Conservation (phyloP, 2,888 invertebrate genomes). For the Synergus laeviventris region DNA sequence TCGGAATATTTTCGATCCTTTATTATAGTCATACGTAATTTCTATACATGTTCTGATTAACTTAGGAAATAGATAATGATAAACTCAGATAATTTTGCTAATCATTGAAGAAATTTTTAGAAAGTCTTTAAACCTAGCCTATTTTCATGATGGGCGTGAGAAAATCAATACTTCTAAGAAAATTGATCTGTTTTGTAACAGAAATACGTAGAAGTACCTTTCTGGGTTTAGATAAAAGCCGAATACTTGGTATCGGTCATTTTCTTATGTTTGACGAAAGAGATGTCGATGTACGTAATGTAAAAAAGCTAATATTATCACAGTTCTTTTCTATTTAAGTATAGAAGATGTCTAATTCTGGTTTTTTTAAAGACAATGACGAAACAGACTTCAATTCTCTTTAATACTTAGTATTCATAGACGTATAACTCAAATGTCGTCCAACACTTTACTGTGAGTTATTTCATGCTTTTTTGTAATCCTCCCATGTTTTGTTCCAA, state of each 20-base stretch:
- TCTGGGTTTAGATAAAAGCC: slow-evolving; percentile 15
- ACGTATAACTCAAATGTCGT: not conserved
- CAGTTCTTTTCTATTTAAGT: slow-evolving; percentile 8
- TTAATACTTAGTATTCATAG: slow-evolving; percentile 9
- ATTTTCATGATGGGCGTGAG: not conserved
- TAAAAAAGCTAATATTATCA: slow-evolving; percentile 29
- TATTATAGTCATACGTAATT: too few species aligned
- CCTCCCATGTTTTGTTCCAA: not conserved
- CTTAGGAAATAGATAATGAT: not conserved
- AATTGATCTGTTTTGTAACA: slow-evolving; percentile 1
- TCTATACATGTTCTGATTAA: too few species aligned
- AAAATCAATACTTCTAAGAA: slow-evolving; percentile 15
- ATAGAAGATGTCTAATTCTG: not conserved
- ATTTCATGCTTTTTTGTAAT: slow-evolving; percentile 3
- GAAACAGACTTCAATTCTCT: slow-evolving; percentile 1
- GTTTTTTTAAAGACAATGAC: not conserved
- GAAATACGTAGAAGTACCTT: not conserved
- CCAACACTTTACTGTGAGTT: not conserved
- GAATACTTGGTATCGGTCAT: slow-evolving; percentile 14
- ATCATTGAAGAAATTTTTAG: slow-evolving; percentile 10
- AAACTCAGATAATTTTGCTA: not conserved
- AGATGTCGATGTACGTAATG: slow-evolving; percentile 8
- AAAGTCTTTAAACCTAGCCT: not conserved
- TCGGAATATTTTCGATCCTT: not conserved
- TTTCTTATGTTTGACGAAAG: slow-evolving; percentile 25